Evolutionary conservation across 2,888 invertebrate genomes (phyloP).

Genomic region (Parasteatoda lunata): DNA sequence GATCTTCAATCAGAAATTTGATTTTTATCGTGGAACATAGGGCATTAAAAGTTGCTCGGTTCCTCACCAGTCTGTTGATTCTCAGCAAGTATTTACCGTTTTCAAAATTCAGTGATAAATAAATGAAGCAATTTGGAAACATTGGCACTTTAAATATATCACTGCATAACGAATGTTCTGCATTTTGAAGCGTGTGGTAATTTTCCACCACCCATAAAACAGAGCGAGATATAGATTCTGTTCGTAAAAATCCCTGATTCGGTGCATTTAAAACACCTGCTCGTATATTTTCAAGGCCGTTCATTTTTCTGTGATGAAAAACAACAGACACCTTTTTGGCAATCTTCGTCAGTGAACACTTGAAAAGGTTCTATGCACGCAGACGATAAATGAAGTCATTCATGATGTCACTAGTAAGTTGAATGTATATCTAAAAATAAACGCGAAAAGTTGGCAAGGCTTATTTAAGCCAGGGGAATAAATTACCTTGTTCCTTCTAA

Average conservation of each 20-base stretch:
- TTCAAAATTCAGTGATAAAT: constrained; percentile 10
- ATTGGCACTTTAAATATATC: constrained; percentile 33
- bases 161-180: constrained; percentile 23
- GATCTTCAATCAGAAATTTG: constrained; percentile 4
- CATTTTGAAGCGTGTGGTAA: neutral
- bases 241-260: constrained; percentile 6
- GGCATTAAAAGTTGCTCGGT: neutral
- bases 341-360: no score
- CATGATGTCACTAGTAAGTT: no score
- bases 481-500: no score
- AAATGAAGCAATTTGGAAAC: constrained; percentile 17
- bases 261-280: no score
- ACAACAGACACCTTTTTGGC: no score
- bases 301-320: no score
- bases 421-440: no score
- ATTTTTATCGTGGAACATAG: neutral
- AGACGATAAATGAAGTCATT: no score
- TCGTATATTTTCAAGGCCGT: no score
- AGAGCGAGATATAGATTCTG: constrained; percentile 12
- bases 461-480: no score
- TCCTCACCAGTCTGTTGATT: constrained; percentile 9
- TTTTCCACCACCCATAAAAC: constrained; percentile 34
- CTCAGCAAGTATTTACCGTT: constrained; percentile 4
- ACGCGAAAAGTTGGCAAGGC: no score
- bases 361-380: no score